These are phyloP conservation scores for Lutjanus erythropterus DNA, from an alignment of 2,113 vertebrate species.

Conservation along the genomic window DNA sequence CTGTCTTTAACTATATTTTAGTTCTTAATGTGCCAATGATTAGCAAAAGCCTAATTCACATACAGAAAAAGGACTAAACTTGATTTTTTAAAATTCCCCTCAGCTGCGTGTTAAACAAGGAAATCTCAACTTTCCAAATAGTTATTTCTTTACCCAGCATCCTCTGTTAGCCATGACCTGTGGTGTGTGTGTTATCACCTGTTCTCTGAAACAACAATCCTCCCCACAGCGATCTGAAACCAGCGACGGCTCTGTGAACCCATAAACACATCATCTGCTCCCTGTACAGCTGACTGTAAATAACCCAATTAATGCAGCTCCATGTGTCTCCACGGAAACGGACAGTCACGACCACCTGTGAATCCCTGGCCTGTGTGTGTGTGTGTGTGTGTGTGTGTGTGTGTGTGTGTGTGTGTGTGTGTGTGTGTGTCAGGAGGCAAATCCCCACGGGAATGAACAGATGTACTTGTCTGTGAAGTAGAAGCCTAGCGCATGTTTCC, in stretches of 20 bases:
- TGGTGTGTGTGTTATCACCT: conserved; percentile 11
- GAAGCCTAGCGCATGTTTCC: conserved; percentile 1
- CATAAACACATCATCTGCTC: conserved; percentile 26
- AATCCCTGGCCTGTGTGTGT: conserved; percentile 26
- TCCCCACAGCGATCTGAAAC: conserved; percentile 25
- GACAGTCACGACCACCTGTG: conserved; percentile 59
- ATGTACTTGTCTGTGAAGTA: conserved; percentile 52
- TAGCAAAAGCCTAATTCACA: too few relatives aligned
- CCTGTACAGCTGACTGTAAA: conserved; percentile 42
- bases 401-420: background rate
- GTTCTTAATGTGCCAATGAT: too few relatives aligned
- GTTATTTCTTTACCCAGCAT: conserved; percentile 10
- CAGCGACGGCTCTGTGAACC: conserved; percentile 33
- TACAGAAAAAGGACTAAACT: too few relatives aligned
- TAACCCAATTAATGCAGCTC: conserved; percentile 58
- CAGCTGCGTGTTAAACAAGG: too few relatives aligned
- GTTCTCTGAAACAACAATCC: conserved; percentile 28
- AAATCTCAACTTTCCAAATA: conserved; percentile 5
- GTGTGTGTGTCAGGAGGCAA: conserved; percentile 2
- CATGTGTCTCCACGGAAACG: conserved; percentile 43
- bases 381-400: conserved; percentile 19
- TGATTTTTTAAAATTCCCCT: too few relatives aligned
- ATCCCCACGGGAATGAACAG: conserved; percentile 38
- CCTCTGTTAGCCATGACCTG: conserved; percentile 31
- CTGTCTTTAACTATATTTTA: too few relatives aligned